These are phyloP conservation scores for Xylota sylvarum DNA, from an alignment of 2,888 invertebrate genomes.

Conservation along the genomic window DNA sequence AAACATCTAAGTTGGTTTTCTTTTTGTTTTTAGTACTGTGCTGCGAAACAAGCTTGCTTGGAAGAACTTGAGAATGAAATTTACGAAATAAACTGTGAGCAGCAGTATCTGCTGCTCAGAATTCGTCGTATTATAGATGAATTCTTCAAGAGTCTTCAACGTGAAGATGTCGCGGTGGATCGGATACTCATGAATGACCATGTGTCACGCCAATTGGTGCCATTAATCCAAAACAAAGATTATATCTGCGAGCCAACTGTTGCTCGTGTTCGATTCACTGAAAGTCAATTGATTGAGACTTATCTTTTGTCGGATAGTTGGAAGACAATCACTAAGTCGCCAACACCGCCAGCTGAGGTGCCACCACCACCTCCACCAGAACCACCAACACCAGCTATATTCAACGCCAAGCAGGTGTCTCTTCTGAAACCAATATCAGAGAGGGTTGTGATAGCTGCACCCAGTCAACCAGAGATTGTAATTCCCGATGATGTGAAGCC, in stretches of 20 bases:
- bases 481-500: slow-evolving; percentile 33
- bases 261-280: slow-evolving; percentile 80
- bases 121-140: slow-evolving; percentile 80
- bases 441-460: slow-evolving; percentile 50
- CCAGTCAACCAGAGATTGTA: slow-evolving; percentile 45
- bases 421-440: slow-evolving; percentile 76
- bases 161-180: slow-evolving; percentile 79
- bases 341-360: slow-evolving; percentile 2
- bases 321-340: slow-evolving; percentile 41
- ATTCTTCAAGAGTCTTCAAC: slow-evolving; percentile 80
- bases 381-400: neutral
- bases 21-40: slow-evolving; percentile 79
- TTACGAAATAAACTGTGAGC: slow-evolving; percentile 83
- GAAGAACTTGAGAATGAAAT: slow-evolving; percentile 83
- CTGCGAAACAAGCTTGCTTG: slow-evolving; percentile 81
- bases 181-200: slow-evolving; percentile 79
- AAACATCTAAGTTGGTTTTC: slow-evolving; percentile 7
- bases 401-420: slow-evolving; percentile 52
- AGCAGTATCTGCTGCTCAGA: slow-evolving; percentile 80
- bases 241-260: slow-evolving; percentile 79
- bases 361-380: neutral
- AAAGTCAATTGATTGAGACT: slow-evolving; percentile 82
- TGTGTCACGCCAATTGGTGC: slow-evolving; percentile 80
- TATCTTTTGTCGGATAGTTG: slow-evolving; percentile 78
- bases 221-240: slow-evolving; percentile 79